Conservation (phyloP, 2,888 invertebrate species). For the Drosophila koepferae region DNA sequence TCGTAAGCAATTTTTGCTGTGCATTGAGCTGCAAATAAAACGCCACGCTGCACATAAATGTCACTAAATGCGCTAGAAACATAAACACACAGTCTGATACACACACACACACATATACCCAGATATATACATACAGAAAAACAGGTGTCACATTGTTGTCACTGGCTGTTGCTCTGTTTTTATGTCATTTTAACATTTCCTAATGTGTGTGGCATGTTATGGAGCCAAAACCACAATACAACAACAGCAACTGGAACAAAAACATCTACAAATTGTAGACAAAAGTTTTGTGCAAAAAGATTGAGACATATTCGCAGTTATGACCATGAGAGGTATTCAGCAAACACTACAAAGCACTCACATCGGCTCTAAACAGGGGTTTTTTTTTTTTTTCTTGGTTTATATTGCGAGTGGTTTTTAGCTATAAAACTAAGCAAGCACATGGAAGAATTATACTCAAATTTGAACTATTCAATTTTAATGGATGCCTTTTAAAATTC, state of each 20-base stretch:
- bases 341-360: conserved; percentile 57
- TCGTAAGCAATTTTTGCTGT: conserved; percentile 75
- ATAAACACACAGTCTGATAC: conserved; percentile 54
- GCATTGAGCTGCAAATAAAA: conserved; percentile 80
- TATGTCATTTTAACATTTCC: conserved; percentile 78
- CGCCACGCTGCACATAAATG: conserved; percentile 76
- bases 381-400: conserved; percentile 19
- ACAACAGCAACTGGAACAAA: conserved; percentile 28
- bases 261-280: conserved; percentile 22
- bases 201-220: conserved; percentile 74
- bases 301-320: conserved; percentile 45
- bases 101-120: conserved; percentile 21
- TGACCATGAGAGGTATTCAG: conserved; percentile 28
- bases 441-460: no score
- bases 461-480: neutral
- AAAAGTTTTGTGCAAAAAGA: conserved; percentile 51
- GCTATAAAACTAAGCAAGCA: conserved; percentile 32
- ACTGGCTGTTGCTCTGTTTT: conserved; percentile 69
- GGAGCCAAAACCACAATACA: conserved; percentile 51
- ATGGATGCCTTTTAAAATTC: neutral
- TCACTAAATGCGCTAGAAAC: conserved; percentile 69
- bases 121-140: conserved; percentile 52
- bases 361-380: conserved; percentile 46
- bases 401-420: conserved; percentile 31
- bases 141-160: conserved; percentile 79